Base-by-base conservation (phyloP, 2,888 invertebrate species). In the Spialia ferax region DNA sequence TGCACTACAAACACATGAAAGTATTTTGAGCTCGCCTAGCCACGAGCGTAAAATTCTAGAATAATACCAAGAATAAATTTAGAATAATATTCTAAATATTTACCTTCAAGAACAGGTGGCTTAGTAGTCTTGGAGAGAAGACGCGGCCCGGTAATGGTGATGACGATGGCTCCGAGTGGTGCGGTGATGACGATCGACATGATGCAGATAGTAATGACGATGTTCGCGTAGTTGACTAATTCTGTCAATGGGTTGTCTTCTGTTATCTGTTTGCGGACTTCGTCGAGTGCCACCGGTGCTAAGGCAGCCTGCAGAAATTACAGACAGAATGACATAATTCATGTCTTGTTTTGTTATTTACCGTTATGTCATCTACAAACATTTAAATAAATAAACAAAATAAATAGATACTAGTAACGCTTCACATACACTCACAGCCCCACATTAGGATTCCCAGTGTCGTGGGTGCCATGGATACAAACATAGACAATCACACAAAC, bases 111-210 rank as follows among this genome's bases (percentile, higher is more conserved):
- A 57, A 95, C 91, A 70, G 95, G 95, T 0, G 96, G 96, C 72
- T 96, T 95, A 65, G 96, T 95, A 0, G 97, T 97, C 87, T 97
- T 97, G 20, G 96, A 97, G 26, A 98, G 93, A 10, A 98, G 93
- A 69, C 95, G 95, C 0, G 97, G 96, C 0, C 98, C 98, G 0
- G 96, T 93, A n/a, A 97, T 82, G 0, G 97, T 96, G 73, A 98
- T 97, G 66, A 97, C 87, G 70, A 98, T 96, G 15, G 97, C 97
- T 0, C 97, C 97, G 0, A 97, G 92, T 0, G 98, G 97, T 0
- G 97, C 98, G 0, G 98, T 97, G 69, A 98, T 87, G 26, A 98
- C 95, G 71, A 97, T 97, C 20, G 97, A 97, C 71, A 98, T 89
- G 23, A 98, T 96, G 81, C 97, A 96, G 66, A 97, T 89, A 66